Evolutionary conservation across 2,113 vertebrate species (phyloP).

Genomic region (Turnix velox): DNA sequence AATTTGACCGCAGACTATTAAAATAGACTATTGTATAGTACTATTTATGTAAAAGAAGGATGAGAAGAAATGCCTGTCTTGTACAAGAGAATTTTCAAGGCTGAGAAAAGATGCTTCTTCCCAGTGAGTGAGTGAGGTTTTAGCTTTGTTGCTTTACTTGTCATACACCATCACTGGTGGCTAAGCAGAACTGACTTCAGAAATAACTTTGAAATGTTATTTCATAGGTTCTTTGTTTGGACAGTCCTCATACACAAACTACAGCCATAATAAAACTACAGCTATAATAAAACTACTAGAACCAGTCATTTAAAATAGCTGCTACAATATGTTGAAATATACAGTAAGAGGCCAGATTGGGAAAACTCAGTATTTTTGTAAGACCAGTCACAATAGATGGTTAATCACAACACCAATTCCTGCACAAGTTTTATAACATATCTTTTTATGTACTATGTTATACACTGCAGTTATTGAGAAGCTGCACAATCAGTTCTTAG

Average conservation of each 20-base stretch:
- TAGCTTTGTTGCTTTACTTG: not conserved
- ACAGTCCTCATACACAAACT: not conserved
- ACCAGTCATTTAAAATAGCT: constrained; percentile 44
- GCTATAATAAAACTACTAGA: constrained; percentile 20
- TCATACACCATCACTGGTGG: not conserved
- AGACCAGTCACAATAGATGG: constrained; percentile 25
- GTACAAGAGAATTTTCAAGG: not conserved
- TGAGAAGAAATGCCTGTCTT: constrained; percentile 11
- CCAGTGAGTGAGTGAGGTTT: not conserved
- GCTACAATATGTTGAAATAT: constrained; percentile 57
- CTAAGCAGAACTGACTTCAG: not conserved
- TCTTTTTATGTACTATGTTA: not conserved
- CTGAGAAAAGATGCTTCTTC: not conserved
- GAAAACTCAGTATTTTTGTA: not conserved
- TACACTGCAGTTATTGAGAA: not conserved
- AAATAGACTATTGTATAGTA: constrained; percentile 11
- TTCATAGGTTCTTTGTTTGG: not conserved
- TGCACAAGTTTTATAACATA: constrained; percentile 26
- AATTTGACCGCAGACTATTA: not conserved
- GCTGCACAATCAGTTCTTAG: not conserved
- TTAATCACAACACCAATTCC: constrained; percentile 34
- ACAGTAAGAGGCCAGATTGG: constrained; percentile 9
- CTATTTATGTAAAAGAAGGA: constrained; percentile 7
- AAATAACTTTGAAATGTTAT: not conserved
- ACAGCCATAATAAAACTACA: constrained; percentile 24